Conservation (phyloP, 2,113 vertebrate species). For the Sitta europaea region DNA sequence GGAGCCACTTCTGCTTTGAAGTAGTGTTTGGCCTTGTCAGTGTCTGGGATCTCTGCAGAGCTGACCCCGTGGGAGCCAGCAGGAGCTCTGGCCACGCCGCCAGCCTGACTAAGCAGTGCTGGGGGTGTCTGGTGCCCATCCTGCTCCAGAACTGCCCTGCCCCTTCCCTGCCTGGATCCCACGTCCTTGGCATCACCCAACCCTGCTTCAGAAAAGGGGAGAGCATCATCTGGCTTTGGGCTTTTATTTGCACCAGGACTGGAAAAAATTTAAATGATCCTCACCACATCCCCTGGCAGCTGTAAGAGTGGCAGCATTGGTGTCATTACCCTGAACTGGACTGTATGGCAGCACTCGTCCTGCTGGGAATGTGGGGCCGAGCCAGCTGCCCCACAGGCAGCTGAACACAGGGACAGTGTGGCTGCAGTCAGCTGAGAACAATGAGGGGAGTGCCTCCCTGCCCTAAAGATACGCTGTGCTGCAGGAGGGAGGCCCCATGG, state of each 20-base stretch:
- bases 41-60: not conserved
- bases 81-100: rapidly evolving
- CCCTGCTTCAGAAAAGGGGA: not conserved
- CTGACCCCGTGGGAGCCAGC: not conserved
- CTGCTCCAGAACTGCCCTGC: not conserved
- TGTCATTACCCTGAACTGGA: not conserved
- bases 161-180: not conserved
- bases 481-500: not conserved
- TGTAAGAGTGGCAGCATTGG: not conserved
- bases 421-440: not conserved
- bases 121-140: rapidly evolving
- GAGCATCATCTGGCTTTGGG: not conserved
- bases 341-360: not conserved
- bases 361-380: not conserved
- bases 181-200: not conserved
- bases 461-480: not conserved
- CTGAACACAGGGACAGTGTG: not conserved
- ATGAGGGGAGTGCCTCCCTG: not conserved
- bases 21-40: not conserved
- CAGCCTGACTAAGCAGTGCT: not conserved
- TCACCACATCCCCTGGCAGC: not conserved
- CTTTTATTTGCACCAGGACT: not conserved
- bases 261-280: not conserved
- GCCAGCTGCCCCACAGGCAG: too few species aligned
- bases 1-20: constrained; percentile 1